Evolutionary conservation across 1,140 invertebrate species (phyloP).

Genomic region (Wiebesia pumilae): DNA sequence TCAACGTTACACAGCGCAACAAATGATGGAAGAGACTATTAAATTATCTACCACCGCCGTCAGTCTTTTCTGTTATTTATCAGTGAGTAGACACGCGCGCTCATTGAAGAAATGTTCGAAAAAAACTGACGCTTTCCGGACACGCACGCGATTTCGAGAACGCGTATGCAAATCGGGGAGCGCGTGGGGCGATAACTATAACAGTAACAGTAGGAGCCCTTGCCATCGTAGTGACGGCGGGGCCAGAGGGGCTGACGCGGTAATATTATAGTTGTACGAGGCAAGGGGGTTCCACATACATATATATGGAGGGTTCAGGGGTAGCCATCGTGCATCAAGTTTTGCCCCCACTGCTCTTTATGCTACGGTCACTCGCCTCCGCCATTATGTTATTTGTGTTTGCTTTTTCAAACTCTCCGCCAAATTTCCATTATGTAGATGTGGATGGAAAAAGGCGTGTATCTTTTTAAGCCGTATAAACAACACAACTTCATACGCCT

Average conservation of each 20-base stretch:
- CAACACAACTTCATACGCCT: background rate
- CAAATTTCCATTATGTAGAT: constrained; percentile 40
- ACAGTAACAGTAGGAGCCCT: constrained; percentile 18
- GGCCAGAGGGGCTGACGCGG: constrained; percentile 56
- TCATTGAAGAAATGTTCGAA: constrained; percentile 7
- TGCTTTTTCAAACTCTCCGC: constrained; percentile 46
- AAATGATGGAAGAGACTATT: too few species aligned
- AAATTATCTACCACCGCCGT: background rate
- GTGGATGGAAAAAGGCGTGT: background rate
- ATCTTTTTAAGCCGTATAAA: constrained; percentile 37
- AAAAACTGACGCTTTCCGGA: constrained; percentile 43
- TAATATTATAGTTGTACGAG: constrained; percentile 67
- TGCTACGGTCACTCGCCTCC: constrained; percentile 45
- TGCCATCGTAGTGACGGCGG: constrained; percentile 41
- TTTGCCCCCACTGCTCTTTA: constrained; percentile 55
- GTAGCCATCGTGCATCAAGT: constrained; percentile 68
- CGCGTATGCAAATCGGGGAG: constrained; percentile 69
- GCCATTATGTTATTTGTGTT: constrained; percentile 60
- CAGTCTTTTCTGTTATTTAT: constrained; percentile 10
- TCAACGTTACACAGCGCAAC: too few species aligned
- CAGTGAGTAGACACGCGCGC: background rate
- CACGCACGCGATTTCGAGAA: constrained; percentile 53
- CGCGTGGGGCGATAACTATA: constrained; percentile 65
- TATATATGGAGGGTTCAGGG: constrained; percentile 56
- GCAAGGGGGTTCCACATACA: too few species aligned